Evolutionary conservation across 2,888 invertebrate species (phyloP), one percentile per base, ranked within the genome.

Genomic region (Thysanoteuthis rhombus): DNA sequence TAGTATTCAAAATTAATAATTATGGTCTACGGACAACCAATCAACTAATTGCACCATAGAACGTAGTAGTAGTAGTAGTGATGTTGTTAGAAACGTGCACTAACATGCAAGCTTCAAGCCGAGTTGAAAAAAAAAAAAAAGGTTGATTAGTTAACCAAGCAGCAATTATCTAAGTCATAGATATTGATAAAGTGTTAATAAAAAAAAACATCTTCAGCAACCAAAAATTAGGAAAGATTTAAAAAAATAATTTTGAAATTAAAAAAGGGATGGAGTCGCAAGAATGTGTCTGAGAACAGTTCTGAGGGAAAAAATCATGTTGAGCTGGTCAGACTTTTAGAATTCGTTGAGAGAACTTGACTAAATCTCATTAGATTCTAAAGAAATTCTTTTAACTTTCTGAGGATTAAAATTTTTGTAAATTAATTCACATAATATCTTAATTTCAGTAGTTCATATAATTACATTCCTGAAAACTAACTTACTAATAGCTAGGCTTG

Each of bases 1-100:
- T n/a, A n/a, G n/a, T n/a, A n/a, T n/a, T n/a, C n/a, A n/a, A n/a
- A n/a, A n/a, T n/a, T n/a, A n/a, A n/a, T n/a, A n/a, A n/a, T n/a
- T n/a, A n/a, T n/a, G n/a, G n/a, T n/a, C n/a, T n/a, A n/a, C n/a
- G n/a, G n/a, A 39, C 25, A 90, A 90, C 90, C 90, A 90, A 90
- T 90, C 40, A 39, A 39, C 39, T 39, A 42, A 90, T 32, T 90
- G 40, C 28, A 90, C 39, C 12, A 8, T 92, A 28, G 12, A 92
- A 32, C 32, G 92, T 92, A 40, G 92, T 92, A 92, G 42, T 45
- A 92, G 92, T 45, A 32, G 92, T 92, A 32, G 92, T 92, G 25
- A 12, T 92, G n/a, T 0, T 92, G n/a, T n/a, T 92, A 92, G 92
- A 92, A 45, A 92, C 40, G 45, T 45, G 40, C 45, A 36, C 75